These are phyloP conservation scores for Schlechtendalia chinensis DNA, from an alignment of 1,140 invertebrate species.

Conservation along the genomic window DNA sequence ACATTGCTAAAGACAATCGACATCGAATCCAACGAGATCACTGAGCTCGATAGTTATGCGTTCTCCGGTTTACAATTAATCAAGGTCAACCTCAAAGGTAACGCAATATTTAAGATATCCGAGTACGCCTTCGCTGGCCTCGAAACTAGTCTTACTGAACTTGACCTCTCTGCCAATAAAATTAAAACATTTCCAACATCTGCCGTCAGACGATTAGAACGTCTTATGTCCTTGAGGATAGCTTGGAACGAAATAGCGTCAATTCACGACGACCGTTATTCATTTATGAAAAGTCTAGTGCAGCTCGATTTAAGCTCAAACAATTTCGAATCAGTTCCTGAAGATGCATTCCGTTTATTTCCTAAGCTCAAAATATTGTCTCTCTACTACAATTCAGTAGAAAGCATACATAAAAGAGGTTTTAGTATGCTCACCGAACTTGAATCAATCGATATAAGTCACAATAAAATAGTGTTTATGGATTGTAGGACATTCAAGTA, in stretches of 20 bases:
- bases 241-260: constrained; percentile 79
- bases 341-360: constrained; percentile 75
- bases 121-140: constrained; percentile 83
- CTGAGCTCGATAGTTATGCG: constrained; percentile 78
- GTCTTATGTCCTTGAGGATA: constrained; percentile 70
- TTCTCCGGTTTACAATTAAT: constrained; percentile 80
- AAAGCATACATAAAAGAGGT: constrained; percentile 71
- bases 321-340: constrained; percentile 71
- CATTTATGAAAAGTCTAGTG: constrained; percentile 68
- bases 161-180: constrained; percentile 84
- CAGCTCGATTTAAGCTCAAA: constrained; percentile 85
- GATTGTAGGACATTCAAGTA: constrained; percentile 70
- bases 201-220: constrained; percentile 71
- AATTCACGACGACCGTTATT: constrained; percentile 68
- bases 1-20: constrained; percentile 72
- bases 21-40: constrained; percentile 81
- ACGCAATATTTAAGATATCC: constrained; percentile 72
- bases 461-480: constrained; percentile 78
- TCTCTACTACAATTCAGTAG: constrained; percentile 79
- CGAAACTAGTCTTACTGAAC: constrained; percentile 74
- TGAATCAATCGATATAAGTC: constrained; percentile 81
- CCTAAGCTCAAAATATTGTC: constrained; percentile 76
- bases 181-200: constrained; percentile 77
- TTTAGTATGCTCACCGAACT: constrained; percentile 72
- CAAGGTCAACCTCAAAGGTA: constrained; percentile 81